Evolutionary conservation across 1,140 invertebrate genomes (phyloP), one percentile per base, ranked within the genome.

Genomic region (Drosophila kurseongensis): DNA sequence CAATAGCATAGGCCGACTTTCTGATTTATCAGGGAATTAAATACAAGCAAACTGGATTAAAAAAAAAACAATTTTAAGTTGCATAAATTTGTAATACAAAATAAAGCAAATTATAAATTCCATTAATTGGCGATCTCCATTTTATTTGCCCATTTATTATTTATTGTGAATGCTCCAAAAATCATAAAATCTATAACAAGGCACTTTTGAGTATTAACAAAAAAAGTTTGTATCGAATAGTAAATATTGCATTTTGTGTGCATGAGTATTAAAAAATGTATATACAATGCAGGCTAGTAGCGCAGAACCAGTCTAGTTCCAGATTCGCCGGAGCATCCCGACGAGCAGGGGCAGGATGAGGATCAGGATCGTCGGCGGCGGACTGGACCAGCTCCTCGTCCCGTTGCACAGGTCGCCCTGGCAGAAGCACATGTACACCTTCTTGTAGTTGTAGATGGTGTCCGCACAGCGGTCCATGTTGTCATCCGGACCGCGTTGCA

Each of bases 341-440:
- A 18, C 14, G 5, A 69, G n/a, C 4, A 62, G 23, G 0, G 38
- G 40, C 1, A 65, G 2, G 13, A 62, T 4, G 0, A 29, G 9
- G 6, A 59, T 3, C 2, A 59, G 59, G 6, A 51, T 14, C 27
- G 16, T 32, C 29, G 9, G 29, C 2, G 36, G 55, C 7, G 10
- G n/a, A n/a, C 12, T 10, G 18, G 16, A 45, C 29, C 41, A 36
- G 9, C 45, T 41, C 8, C 44, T 42, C 18, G 65, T 29, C 1
- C 47, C 66, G 91, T 98, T 98, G 90, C 97, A 98, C 13, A 98
- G 93, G 92, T 98, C 97, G n/a, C 97, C 97, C 82, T 94, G 94
- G 88, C 97, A 98, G 83, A 98, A 97, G 91, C 97, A 98, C 96
- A 98, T 97, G 75, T 96, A 96, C 0, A 98, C 96, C 91, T 96